Evolutionary conservation across 2,888 invertebrate species (phyloP).

Genomic region (Agrotis clavis): DNA sequence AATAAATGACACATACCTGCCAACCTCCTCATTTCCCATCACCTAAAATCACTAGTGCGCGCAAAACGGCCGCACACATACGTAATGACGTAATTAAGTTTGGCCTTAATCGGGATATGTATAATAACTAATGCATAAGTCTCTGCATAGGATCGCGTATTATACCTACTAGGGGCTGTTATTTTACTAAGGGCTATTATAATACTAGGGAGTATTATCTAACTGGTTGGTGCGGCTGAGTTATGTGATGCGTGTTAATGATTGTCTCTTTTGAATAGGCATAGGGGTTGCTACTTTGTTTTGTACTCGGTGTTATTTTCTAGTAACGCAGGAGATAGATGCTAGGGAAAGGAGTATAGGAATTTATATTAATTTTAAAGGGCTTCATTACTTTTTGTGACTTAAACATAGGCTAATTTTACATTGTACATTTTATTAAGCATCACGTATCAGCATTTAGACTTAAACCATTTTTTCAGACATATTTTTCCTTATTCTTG

Average conservation of each 20-base stretch:
- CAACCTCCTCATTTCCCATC: too few species aligned
- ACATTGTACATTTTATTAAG: too few species aligned
- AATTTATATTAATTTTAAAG: background rate
- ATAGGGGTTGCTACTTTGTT: background rate
- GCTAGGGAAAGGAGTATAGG: background rate
- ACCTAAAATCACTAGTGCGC: constrained; percentile 9
- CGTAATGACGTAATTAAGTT: constrained; percentile 61
- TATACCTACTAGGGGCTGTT: background rate
- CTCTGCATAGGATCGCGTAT: constrained; percentile 35
- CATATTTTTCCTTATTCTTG: too few species aligned
- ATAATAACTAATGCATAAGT: constrained; percentile 57
- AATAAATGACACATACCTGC: too few species aligned
- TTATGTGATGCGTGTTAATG: constrained; percentile 26
- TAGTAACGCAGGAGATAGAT: background rate
- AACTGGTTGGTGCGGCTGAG: constrained; percentile 10
- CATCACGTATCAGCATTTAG: too few species aligned
- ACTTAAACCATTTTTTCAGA: too few species aligned
- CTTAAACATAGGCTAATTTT: too few species aligned
- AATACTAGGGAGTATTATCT: constrained; percentile 12
- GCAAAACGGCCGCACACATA: constrained; percentile 19
- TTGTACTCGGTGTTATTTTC: background rate
- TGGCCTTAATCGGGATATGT: constrained; percentile 62
- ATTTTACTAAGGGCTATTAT: background rate
- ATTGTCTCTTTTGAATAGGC: constrained; percentile 28
- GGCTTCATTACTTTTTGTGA: too few species aligned